phyloP scores from a whole-genome alignment of 2,113 vertebrate genomes.

The Carassius carassius region DNA sequence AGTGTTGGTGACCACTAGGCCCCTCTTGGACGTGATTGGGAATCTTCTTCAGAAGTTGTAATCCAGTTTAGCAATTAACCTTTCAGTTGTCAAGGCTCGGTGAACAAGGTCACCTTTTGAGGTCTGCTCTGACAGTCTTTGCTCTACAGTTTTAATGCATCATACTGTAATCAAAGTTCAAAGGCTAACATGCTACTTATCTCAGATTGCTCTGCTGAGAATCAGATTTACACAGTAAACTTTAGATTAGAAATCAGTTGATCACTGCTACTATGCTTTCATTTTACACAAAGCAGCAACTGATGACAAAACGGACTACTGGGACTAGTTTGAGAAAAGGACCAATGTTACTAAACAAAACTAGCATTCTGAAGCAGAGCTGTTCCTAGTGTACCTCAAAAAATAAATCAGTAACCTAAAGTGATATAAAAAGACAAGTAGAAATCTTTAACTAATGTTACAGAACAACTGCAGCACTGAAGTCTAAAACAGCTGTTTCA shows the following conservation, averaged over 20 bases:
- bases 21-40: slow-evolving; percentile 65
- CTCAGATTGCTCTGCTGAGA: slow-evolving; percentile 41
- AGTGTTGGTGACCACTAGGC: slow-evolving; percentile 39
- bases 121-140: slow-evolving; percentile 66
- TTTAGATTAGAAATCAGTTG: slow-evolving; percentile 38
- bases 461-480: background rate
- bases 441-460: slow-evolving; percentile 1
- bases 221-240: slow-evolving; percentile 30
- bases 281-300: background rate
- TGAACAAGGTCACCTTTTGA: slow-evolving; percentile 76
- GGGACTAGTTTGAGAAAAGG: background rate
- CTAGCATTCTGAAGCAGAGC: background rate
- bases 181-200: slow-evolving; percentile 32
- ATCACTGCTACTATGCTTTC: slow-evolving; percentile 30
- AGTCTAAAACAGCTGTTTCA: background rate
- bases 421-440: background rate
- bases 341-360: background rate
- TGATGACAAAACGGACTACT: background rate
- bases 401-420: slow-evolving; percentile 21
- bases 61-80: slow-evolving; percentile 79
- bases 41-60: slow-evolving; percentile 71
- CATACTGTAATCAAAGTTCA: slow-evolving; percentile 24
- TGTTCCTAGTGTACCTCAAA: background rate
- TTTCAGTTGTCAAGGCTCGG: slow-evolving; percentile 74
- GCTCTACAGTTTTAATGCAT: background rate